These are phyloP conservation scores for Unio pictorum DNA, from an alignment of 2,888 invertebrate species.

Conservation along the genomic window DNA sequence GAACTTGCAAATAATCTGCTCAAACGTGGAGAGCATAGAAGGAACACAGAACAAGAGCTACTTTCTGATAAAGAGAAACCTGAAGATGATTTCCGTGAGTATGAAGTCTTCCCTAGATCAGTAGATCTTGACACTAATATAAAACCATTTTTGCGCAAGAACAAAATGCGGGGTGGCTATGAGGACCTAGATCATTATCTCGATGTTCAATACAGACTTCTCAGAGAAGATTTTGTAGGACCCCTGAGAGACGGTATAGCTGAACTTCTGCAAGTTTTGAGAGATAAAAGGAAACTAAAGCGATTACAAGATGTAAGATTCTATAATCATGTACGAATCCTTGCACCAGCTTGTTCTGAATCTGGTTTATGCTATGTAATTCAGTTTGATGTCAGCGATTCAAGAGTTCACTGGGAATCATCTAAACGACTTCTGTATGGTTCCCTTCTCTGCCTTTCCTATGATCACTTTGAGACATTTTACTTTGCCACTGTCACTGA, in stretches of 20 bases:
- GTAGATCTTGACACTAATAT: conserved; percentile 60
- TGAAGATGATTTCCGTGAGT: conserved; percentile 72
- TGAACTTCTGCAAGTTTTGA: conserved; percentile 71
- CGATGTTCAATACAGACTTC: conserved; percentile 82
- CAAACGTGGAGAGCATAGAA: no score
- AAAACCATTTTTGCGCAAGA: conserved; percentile 75
- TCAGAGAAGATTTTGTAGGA: conserved; percentile 85
- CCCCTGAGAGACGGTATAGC: conserved; percentile 81
- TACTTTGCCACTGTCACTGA: conserved; percentile 78
- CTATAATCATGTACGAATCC: conserved; percentile 27
- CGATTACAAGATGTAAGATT: conserved; percentile 32
- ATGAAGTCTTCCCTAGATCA: conserved; percentile 66
- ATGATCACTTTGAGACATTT: conserved; percentile 80
- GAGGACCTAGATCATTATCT: conserved; percentile 81
- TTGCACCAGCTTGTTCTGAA: conserved; percentile 18
- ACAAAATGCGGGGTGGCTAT: conserved; percentile 79
- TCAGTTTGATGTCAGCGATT: conserved; percentile 30
- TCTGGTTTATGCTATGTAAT: conserved; percentile 28
- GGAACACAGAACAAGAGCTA: no score
- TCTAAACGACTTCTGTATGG: conserved; percentile 81
- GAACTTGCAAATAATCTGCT: no score
- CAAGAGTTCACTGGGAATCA: conserved; percentile 70
- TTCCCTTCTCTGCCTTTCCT: conserved; percentile 82
- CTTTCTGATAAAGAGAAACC: conserved; percentile 4
- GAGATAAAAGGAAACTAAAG: conserved; percentile 8